Conservation (phyloP, 2,113 vertebrate genomes). For the Heptranchias perlo region DNA sequence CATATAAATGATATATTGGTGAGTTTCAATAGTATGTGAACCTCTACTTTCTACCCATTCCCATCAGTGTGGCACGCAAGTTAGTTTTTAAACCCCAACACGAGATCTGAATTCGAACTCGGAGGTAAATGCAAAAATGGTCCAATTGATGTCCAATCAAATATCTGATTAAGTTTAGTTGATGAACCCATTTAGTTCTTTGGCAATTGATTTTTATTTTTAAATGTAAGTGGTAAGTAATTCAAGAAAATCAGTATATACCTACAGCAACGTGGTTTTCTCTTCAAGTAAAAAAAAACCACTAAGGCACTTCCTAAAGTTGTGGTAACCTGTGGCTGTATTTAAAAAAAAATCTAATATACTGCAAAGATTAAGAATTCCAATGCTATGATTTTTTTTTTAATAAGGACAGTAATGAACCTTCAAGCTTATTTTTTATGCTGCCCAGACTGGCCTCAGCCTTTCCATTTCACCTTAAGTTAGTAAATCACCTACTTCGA, state of each 20-base stretch:
- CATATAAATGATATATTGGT: background rate
- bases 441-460: background rate
- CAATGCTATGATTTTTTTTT: background rate
- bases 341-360: background rate
- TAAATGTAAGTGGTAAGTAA: background rate
- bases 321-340: background rate
- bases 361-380: background rate
- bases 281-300: background rate
- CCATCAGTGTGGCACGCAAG: too few species aligned
- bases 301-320: background rate
- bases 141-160: background rate
- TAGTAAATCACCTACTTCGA: background rate
- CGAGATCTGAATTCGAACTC: background rate
- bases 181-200: background rate
- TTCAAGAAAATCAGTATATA: background rate
- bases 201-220: background rate
- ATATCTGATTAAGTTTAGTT: conserved; percentile 4
- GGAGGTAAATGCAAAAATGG: background rate
- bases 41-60: background rate
- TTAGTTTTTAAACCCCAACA: background rate
- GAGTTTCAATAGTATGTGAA: background rate
- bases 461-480: background rate
- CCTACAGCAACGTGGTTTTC: background rate
- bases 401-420: background rate
- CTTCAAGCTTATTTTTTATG: background rate